phyloP scores from a whole-genome alignment of 2,888 invertebrate genomes.

The Xestoiulus laeticollis region DNA sequence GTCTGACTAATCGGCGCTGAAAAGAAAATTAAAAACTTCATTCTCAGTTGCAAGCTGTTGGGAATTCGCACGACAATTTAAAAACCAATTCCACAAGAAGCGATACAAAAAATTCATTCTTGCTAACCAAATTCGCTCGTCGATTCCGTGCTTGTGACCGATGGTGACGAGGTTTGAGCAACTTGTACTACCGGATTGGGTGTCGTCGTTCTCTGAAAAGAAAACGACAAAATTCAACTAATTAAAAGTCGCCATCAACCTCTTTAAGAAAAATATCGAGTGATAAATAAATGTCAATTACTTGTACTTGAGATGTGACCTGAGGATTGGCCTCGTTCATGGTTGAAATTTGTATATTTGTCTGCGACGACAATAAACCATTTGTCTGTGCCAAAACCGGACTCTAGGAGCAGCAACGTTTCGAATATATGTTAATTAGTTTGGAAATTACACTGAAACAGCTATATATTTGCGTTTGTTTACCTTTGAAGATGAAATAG shows the following conservation, averaged over 20 bases:
- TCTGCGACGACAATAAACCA: background rate
- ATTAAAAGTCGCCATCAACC: background rate
- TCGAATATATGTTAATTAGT: background rate
- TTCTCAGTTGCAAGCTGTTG: background rate
- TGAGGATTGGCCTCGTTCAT: constrained; percentile 51
- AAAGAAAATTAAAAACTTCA: background rate
- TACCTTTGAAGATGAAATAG: background rate
- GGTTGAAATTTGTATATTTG: constrained; percentile 54
- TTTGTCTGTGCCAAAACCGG: background rate
- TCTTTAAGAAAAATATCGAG: background rate
- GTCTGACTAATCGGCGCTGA: constrained; percentile 92
- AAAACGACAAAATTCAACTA: background rate
- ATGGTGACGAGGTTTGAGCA: constrained; percentile 53
- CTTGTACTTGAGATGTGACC: constrained; percentile 48
- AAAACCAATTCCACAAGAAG: background rate
- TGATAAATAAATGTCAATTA: background rate
- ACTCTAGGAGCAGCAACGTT: background rate
- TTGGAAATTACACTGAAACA: background rate
- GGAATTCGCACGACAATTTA: no score
- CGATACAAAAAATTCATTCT: constrained; percentile 75
- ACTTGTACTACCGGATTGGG: constrained; percentile 44
- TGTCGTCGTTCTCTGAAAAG: constrained; percentile 35
- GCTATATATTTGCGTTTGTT: background rate
- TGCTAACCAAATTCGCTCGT: constrained; percentile 68
- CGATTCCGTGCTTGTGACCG: constrained; percentile 53